Evolutionary conservation across 1,140 invertebrate genomes (phyloP).

Genomic region (Neodiprion fabricii): DNA sequence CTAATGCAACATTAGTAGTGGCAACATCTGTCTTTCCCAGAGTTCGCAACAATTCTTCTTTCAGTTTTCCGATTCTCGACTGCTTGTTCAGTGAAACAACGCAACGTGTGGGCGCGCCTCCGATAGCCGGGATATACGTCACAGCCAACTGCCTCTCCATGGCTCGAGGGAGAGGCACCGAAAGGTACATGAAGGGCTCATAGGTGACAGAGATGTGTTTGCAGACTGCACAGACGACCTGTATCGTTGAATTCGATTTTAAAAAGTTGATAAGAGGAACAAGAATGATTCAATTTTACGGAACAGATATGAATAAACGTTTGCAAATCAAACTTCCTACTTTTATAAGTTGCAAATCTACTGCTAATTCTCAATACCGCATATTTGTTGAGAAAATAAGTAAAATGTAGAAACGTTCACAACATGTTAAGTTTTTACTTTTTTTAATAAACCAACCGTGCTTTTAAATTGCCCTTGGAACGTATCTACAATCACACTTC

Average conservation of each 20-base stretch:
- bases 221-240: slow-evolving; percentile 75
- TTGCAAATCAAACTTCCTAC: neutral
- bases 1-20: slow-evolving; percentile 64
- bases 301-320: neutral
- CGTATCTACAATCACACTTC: slow-evolving; percentile 73
- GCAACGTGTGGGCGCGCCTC: slow-evolving; percentile 60
- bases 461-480: slow-evolving; percentile 79
- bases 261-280: slow-evolving; percentile 14
- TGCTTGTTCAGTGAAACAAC: slow-evolving; percentile 70
- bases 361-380: too few relatives aligned
- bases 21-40: slow-evolving; percentile 51
- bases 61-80: slow-evolving; percentile 67
- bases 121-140: slow-evolving; percentile 65
- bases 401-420: too few relatives aligned
- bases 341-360: too few relatives aligned
- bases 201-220: slow-evolving; percentile 74
- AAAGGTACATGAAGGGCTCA: slow-evolving; percentile 79
- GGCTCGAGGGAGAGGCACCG: slow-evolving; percentile 72
- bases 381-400: too few relatives aligned
- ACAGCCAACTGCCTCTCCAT: slow-evolving; percentile 72
- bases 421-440: slow-evolving; percentile 14
- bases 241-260: slow-evolving; percentile 34
- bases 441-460: slow-evolving; percentile 61
- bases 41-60: slow-evolving; percentile 62
- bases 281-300: neutral